phyloP scores from a whole-genome alignment of 2,888 invertebrate genomes.

The Orchesella flavescens region DNA sequence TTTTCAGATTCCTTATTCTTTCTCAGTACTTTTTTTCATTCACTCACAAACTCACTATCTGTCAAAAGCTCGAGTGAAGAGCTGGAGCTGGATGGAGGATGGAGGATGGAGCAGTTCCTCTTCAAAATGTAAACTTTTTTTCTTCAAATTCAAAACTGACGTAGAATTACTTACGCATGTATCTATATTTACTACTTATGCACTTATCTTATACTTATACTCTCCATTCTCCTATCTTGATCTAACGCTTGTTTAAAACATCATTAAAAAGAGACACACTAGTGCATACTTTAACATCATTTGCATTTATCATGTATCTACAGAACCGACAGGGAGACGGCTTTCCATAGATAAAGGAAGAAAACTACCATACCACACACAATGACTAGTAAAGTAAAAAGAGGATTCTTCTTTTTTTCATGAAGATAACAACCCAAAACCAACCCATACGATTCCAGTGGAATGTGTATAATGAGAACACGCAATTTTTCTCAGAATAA shows the following conservation, averaged over 20 bases:
- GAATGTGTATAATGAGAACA: not conserved
- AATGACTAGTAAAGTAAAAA: not conserved
- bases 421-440: constrained; percentile 16
- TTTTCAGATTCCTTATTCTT: not conserved
- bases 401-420: not conserved
- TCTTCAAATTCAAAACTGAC: too few relatives aligned
- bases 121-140: not conserved
- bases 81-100: not conserved
- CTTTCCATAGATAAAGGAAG: constrained; percentile 1
- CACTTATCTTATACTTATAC: too few relatives aligned
- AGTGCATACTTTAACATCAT: constrained; percentile 43
- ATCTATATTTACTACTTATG: too few relatives aligned
- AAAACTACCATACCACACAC: not conserved
- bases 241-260: constrained; percentile 23
- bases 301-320: constrained; percentile 24
- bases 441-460: not conserved
- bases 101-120: not conserved
- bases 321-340: not conserved
- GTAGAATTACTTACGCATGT: not conserved
- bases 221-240: not conserved
- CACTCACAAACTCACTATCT: too few relatives aligned
- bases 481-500: too few relatives aligned
- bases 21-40: not conserved
- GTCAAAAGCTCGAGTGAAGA: too few relatives aligned
- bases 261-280: constrained; percentile 39